Conservation (phyloP, 2,113 vertebrate species). For the Seriola aureovittata region DNA sequence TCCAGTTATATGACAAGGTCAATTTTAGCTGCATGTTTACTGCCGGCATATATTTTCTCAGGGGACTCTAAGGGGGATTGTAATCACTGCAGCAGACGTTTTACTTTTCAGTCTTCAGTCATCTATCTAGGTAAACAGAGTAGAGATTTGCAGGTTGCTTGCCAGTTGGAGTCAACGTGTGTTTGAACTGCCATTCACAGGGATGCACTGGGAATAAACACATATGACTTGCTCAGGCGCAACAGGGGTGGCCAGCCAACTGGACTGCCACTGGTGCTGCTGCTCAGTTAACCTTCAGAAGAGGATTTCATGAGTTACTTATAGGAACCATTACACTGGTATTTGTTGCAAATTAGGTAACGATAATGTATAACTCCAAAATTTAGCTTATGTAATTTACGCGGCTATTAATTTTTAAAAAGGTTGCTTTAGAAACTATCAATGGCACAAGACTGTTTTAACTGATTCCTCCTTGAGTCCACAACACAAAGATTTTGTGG, state of each 20-base stretch:
- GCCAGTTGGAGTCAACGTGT: conserved; percentile 56
- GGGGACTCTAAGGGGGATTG: conserved; percentile 47
- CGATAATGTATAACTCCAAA: not conserved
- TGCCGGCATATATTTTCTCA: conserved; percentile 50
- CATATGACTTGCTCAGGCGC: conserved; percentile 6
- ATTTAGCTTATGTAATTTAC: not conserved
- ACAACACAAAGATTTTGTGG: not conserved
- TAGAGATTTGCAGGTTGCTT: conserved; percentile 49
- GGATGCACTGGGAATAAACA: conserved; percentile 51
- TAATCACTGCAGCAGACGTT: conserved; percentile 62
- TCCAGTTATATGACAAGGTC: conserved; percentile 59
- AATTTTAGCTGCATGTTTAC: conserved; percentile 49
- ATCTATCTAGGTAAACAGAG: conserved; percentile 70
- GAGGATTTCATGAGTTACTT: conserved; percentile 13
- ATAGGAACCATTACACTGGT: not conserved
- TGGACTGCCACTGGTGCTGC: conserved; percentile 41
- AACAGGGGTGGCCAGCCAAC: conserved; percentile 25
- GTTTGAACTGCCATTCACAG: conserved; percentile 40
- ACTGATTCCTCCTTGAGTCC: not conserved
- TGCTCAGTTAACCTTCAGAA: conserved; percentile 23
- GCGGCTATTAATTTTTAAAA: not conserved
- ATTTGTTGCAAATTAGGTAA: conserved; percentile 4
- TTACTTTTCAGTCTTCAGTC: conserved; percentile 66
- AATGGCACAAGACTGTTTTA: not conserved
- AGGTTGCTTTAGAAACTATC: not conserved